phyloP scores from a whole-genome alignment of 2,797 vertebrate genomes.

The Helicolenus hilgendorfi region DNA sequence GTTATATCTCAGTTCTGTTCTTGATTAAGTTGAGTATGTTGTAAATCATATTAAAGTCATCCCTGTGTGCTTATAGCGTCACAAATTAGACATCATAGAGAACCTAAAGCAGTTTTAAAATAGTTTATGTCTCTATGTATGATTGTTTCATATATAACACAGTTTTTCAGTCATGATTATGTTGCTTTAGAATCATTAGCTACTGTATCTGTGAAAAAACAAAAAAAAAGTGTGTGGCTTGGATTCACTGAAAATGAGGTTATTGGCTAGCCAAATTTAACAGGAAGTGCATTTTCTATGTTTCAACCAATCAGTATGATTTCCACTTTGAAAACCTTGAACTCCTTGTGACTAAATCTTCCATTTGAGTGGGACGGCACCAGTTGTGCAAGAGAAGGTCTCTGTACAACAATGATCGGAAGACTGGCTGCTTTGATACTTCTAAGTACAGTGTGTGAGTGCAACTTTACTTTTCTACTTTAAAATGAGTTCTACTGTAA shows the following conservation, averaged over 20 bases:
- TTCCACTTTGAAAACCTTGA: slow-evolving; percentile 1
- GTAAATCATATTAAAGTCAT: background rate
- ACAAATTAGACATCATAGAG: background rate
- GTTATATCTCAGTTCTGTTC: background rate
- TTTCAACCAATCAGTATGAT: slow-evolving; percentile 61
- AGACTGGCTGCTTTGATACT: slow-evolving; percentile 48
- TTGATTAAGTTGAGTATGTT: background rate
- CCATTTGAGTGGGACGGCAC: slow-evolving; percentile 18
- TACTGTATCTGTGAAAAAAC: background rate
- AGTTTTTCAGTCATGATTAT: background rate
- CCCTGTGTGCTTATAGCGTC: background rate
- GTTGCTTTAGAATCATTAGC: background rate
- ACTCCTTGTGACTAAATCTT: slow-evolving; percentile 26
- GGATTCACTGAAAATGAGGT: background rate
- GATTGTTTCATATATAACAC: background rate
- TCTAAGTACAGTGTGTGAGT: slow-evolving; percentile 52
- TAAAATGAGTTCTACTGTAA: no score
- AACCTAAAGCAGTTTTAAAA: background rate
- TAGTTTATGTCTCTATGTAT: background rate
- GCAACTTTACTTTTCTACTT: background rate
- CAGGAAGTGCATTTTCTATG: slow-evolving; percentile 25
- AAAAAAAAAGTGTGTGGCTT: background rate
- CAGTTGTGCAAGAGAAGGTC: slow-evolving; percentile 24
- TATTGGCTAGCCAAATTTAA: background rate
- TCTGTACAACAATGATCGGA: slow-evolving; percentile 39